Conservation (phyloP, 2,113 vertebrate species). For the Gopherus flavomarginatus region DNA sequence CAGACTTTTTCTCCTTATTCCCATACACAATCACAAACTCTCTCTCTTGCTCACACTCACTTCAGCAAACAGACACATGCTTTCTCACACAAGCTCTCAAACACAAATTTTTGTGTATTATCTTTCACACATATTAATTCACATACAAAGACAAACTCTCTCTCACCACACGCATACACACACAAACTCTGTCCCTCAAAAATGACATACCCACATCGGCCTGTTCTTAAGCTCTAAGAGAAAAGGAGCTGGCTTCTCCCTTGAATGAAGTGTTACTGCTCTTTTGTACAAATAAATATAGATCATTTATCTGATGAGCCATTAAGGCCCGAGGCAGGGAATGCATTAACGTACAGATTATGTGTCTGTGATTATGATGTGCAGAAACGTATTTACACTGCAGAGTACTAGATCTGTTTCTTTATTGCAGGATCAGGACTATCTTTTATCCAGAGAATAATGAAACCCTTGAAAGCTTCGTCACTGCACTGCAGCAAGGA, state of each 20-base stretch:
- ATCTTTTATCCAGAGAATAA: conserved; percentile 50
- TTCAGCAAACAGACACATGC: not conserved
- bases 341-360: conserved; percentile 1
- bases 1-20: not conserved
- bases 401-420: conserved; percentile 46
- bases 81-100: not conserved
- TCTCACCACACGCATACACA: not conserved
- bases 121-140: not conserved
- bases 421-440: conserved; percentile 44
- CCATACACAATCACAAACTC: not conserved
- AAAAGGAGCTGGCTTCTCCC: not conserved
- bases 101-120: fast-evolving
- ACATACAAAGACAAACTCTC: not conserved
- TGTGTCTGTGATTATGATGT: not conserved
- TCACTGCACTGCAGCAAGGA: conserved; percentile 76
- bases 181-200: not conserved
- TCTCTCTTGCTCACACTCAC: not conserved
- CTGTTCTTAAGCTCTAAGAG: not conserved
- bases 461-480: conserved; percentile 70
- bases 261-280: not conserved
- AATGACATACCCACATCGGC: not conserved
- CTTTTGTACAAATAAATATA: not conserved
- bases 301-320: not conserved
- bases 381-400: not conserved
- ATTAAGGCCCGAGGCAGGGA: conserved; percentile 27